Evolutionary conservation across 1,140 invertebrate genomes (phyloP).

Genomic region (Drosophila parabipectinata): DNA sequence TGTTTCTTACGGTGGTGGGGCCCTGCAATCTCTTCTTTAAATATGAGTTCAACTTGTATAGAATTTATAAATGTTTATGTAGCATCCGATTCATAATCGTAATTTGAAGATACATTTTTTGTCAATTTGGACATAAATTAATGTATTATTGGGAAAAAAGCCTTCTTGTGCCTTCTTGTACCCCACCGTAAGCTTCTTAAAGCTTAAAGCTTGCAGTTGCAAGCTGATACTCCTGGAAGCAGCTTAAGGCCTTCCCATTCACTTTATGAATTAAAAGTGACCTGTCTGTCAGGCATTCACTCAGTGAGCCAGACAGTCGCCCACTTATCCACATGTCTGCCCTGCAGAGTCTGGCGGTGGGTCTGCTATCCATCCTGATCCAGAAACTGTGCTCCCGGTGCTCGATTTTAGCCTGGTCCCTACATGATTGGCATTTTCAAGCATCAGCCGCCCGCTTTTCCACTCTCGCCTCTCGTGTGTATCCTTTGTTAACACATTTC

Average conservation of each 20-base stretch:
- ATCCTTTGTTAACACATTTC: slow-evolving; percentile 52
- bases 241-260: slow-evolving; percentile 13
- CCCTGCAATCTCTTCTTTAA: background rate
- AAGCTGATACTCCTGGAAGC: no score
- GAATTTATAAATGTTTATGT: no score
- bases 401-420: slow-evolving; percentile 28
- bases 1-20: slow-evolving; percentile 4
- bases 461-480: slow-evolving; percentile 7
- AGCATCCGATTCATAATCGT: no score
- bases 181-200: background rate
- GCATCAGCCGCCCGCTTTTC: slow-evolving; percentile 29
- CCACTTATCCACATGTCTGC: slow-evolving; percentile 51
- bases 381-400: slow-evolving; percentile 9
- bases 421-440: slow-evolving; percentile 73
- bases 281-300: slow-evolving; percentile 13
- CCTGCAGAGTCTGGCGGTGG: slow-evolving; percentile 21
- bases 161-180: no score
- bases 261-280: slow-evolving; percentile 30
- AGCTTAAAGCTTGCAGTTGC: background rate
- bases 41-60: background rate
- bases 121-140: no score
- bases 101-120: no score
- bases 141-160: no score
- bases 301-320: slow-evolving; percentile 28
- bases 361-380: slow-evolving; percentile 15